phyloP scores from a whole-genome alignment of 2,888 invertebrate species.

The Ormyrus nitidulus region DNA sequence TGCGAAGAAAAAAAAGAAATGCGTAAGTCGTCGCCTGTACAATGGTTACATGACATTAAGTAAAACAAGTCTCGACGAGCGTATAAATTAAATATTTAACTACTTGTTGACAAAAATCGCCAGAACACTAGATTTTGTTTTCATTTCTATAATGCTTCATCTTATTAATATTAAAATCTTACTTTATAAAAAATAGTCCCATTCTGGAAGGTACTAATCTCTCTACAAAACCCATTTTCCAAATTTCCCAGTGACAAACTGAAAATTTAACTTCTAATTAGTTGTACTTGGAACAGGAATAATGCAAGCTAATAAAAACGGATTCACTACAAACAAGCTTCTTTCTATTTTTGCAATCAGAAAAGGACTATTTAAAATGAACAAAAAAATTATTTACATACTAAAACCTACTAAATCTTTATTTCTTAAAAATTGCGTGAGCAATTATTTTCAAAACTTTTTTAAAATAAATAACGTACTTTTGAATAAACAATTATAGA shows the following conservation, averaged over 20 bases:
- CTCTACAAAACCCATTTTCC: constrained; percentile 37
- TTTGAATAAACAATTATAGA: no score
- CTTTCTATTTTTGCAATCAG: constrained; percentile 39
- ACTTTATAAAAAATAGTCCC: constrained; percentile 53
- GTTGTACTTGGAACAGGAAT: constrained; percentile 40
- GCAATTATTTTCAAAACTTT: background rate
- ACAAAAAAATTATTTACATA: constrained; percentile 38
- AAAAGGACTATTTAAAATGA: constrained; percentile 48
- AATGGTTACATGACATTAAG: constrained; percentile 36
- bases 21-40: constrained; percentile 50
- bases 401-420: constrained; percentile 27
- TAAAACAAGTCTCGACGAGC: constrained; percentile 45
- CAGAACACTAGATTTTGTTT: constrained; percentile 32
- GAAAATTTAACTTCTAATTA: constrained; percentile 10
- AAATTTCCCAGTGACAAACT: constrained; percentile 28
- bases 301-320: constrained; percentile 27
- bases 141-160: constrained; percentile 23
- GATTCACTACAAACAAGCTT: constrained; percentile 17
- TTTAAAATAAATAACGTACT: background rate
- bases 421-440: constrained; percentile 11
- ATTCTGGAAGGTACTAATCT: constrained; percentile 54
- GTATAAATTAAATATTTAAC: constrained; percentile 44
- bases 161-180: constrained; percentile 41
- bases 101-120: constrained; percentile 30
- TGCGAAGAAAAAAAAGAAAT: constrained; percentile 50